Evolutionary conservation across 2,113 vertebrate species (phyloP), one percentile per base, ranked within the genome.

Genomic region (Hippocampus zosterae): DNA sequence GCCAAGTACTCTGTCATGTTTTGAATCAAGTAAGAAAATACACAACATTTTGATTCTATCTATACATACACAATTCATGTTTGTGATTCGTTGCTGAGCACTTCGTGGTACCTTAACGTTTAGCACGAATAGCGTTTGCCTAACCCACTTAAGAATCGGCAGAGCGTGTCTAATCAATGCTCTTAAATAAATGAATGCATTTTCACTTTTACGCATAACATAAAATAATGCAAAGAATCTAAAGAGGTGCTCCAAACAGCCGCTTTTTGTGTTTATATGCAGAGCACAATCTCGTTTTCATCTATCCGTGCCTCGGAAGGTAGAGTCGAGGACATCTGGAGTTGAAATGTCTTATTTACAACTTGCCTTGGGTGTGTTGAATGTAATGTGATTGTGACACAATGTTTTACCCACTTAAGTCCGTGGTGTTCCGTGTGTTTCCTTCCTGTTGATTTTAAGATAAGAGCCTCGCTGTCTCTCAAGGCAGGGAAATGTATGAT

Each of bases 361-460:
- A 66, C 66, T 61, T 68, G 48, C 50, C 63, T 72, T 60, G 69
- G 65, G 53, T 67, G 77, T 81, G 71, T 79, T 72, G 71, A 67
- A 72, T 83, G 68, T 76, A 85, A 81, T 82, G 72, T 68, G 62
- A 79, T 65, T 52, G 57, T 74, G 78, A 85, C 65, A 66, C n/a
- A 62, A 55, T 50, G 59, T 75, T 84, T 82, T 65, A 73, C 72
- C 69, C 71, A 86, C 68, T 74, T 74, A 72, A 80, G 71, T 72
- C 70, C 67, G n/a, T 33, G 48, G 61, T 63, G 53, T 70, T 73
- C 77, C 64, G 65, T 41, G 48, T 53, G 57, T 21, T 52, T 52
- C 16, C 8, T 12, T n/a, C 50, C 50, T 5, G 18, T 52, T 19
- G 5, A 9, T 52, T 52, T 52, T 52, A 52, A n/a, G n/a, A 55